phyloP scores from a whole-genome alignment of 2,888 invertebrate genomes.

The Ectobius pallidus region DNA sequence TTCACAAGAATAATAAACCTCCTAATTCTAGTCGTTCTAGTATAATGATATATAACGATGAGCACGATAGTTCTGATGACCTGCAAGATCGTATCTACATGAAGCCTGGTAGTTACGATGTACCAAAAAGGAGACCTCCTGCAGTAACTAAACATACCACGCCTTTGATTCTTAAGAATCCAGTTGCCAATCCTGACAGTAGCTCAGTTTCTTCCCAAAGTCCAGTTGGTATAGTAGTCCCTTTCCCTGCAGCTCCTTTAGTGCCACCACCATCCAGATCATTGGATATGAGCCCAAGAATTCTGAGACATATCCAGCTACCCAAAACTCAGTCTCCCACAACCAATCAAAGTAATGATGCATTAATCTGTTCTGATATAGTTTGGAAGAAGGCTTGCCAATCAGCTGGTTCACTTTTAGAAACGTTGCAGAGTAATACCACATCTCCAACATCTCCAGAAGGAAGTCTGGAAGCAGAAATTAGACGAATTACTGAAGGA shows the following conservation, averaged over 20 bases:
- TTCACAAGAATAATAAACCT: background rate
- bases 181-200: too few relatives aligned
- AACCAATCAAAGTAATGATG: background rate
- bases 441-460: background rate
- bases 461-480: background rate
- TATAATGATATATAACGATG: background rate
- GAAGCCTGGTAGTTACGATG: slow-evolving; percentile 13
- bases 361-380: background rate
- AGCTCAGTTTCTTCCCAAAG: background rate
- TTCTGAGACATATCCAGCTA: background rate
- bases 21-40: background rate
- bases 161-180: background rate
- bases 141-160: background rate
- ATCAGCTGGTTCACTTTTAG: slow-evolving; percentile 4
- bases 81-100: background rate
- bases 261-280: background rate
- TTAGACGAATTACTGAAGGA: too few relatives aligned
- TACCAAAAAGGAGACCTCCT: background rate
- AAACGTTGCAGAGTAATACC: background rate
- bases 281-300: background rate
- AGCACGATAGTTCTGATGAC: slow-evolving; percentile 3
- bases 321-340: background rate
- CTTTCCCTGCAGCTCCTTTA: background rate
- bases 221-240: background rate
- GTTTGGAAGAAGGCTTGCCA: background rate